These are phyloP conservation scores for Dorcus parallelipipedus DNA, from an alignment of 2,888 invertebrate genomes.

Conservation along the genomic window DNA sequence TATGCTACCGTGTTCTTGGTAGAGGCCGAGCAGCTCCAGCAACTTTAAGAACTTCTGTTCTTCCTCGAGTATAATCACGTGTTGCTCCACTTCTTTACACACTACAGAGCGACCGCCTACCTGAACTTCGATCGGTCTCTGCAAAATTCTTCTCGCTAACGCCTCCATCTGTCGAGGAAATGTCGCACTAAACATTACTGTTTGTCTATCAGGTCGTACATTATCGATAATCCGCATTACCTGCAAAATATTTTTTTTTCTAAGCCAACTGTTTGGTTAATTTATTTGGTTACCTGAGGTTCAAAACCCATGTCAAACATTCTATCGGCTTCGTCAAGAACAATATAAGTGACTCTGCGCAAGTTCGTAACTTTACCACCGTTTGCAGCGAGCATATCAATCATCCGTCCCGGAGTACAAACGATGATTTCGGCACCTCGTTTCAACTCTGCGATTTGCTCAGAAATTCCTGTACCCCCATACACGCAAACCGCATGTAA, in stretches of 20 bases:
- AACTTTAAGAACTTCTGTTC: slow-evolving; percentile 97
- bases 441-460: slow-evolving; percentile 91
- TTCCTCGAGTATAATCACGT: slow-evolving; percentile 90
- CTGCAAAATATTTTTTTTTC: slow-evolving; percentile 38
- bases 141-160: slow-evolving; percentile 86
- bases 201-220: slow-evolving; percentile 93
- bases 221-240: slow-evolving; percentile 98
- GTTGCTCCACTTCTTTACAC: slow-evolving; percentile 95
- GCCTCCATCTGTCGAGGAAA: slow-evolving; percentile 99
- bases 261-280: too few species aligned
- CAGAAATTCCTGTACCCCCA: slow-evolving; percentile 96
- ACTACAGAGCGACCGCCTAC: slow-evolving; percentile 96
- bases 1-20: slow-evolving; percentile 88
- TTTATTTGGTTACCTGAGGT: slow-evolving; percentile 61
- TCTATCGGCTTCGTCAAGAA: slow-evolving; percentile 97
- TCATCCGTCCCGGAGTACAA: slow-evolving; percentile 99
- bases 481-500: slow-evolving; percentile 94
- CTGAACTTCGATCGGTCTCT: slow-evolving; percentile 94
- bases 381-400: slow-evolving; percentile 99
- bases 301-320: slow-evolving; percentile 99
- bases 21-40: slow-evolving; percentile 92
- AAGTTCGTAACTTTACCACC: slow-evolving; percentile 97
- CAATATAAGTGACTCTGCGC: slow-evolving; percentile 93
- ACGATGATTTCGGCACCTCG: slow-evolving; percentile 97
- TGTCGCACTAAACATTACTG: slow-evolving; percentile 98